A percentile compares a stretch with the other conserved stretches of the same genome.
Evolutionary conservation across 2,888 invertebrate species (phyloP).

Genomic region (Acanthococcus lagerstroemiae): DNA sequence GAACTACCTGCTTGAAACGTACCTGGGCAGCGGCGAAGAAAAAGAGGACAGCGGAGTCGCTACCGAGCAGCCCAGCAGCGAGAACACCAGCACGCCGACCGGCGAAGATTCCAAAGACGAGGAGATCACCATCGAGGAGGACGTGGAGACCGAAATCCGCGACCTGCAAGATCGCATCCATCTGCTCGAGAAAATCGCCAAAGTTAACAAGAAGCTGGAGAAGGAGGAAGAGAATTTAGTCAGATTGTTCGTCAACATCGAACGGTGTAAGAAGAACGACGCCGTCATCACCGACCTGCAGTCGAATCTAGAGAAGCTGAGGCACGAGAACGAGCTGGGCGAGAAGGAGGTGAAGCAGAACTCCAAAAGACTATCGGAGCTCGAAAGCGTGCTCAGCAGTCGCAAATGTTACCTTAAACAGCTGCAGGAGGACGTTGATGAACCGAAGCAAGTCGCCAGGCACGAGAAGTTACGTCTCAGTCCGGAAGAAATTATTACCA

Average conservation of each 20-base stretch:
- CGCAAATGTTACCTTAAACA: conserved; percentile 37
- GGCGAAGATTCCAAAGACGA: conserved; percentile 23
- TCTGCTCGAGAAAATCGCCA: conserved; percentile 60
- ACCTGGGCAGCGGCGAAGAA: conserved; percentile 52
- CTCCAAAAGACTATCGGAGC: conserved; percentile 38
- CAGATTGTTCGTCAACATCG: conserved; percentile 48
- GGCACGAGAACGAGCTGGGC: conserved; percentile 38
- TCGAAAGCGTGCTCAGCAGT: conserved; percentile 39
- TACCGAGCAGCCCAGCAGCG: conserved; percentile 48
- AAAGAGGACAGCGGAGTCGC: conserved; percentile 61
- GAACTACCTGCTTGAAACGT: conserved; percentile 68
- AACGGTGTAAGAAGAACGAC: conserved; percentile 34
- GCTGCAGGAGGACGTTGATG: conserved; percentile 39
- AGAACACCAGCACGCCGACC: conserved; percentile 41
- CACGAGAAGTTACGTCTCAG: background rate
- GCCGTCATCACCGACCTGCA: conserved; percentile 35
- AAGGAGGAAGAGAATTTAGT: conserved; percentile 63
- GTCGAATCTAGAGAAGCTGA: conserved; percentile 35
- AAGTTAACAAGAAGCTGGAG: conserved; percentile 61
- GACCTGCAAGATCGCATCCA: conserved; percentile 55
- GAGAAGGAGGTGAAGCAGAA: conserved; percentile 38
- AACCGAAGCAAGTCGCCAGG: too few relatives aligned
- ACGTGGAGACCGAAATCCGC: conserved; percentile 49
- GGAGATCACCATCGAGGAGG: conserved; percentile 47
- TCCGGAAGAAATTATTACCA: background rate